Evolutionary conservation across 2,888 invertebrate species (phyloP).

Genomic region (Micoletzkya japonica): DNA sequence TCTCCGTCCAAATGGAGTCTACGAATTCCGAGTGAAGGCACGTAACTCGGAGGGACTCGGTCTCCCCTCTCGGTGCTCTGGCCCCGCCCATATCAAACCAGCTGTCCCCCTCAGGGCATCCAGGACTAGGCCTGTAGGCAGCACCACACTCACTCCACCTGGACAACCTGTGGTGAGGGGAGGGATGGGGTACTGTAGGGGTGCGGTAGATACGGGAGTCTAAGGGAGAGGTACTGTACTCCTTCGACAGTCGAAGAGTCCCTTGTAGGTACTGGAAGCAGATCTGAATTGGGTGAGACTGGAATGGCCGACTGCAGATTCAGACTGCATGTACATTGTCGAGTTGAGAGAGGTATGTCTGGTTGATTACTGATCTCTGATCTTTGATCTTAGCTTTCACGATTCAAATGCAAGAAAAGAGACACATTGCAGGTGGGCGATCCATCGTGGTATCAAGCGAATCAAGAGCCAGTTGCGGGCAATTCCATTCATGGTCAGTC

Average conservation of each 20-base stretch:
- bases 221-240: not conserved
- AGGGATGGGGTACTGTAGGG: not conserved
- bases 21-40: constrained; percentile 62
- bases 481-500: constrained; percentile 51
- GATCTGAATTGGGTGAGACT: constrained; percentile 60
- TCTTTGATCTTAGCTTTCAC: not conserved
- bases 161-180: constrained; percentile 41
- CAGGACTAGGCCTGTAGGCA: not conserved
- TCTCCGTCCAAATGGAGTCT: constrained; percentile 63
- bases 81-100: constrained; percentile 45
- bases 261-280: constrained; percentile 51
- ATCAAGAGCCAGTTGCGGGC: constrained; percentile 49
- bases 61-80: constrained; percentile 42
- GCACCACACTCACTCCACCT: constrained; percentile 37
- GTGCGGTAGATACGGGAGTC: not conserved
- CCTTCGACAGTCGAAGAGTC: not conserved
- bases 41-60: constrained; percentile 51
- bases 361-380: not conserved
- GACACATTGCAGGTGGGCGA: constrained; percentile 43
- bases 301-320: constrained; percentile 50
- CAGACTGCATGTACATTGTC: constrained; percentile 51
- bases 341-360: constrained; percentile 54
- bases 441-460: constrained; percentile 55
- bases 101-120: constrained; percentile 30
- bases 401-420: not conserved